A percentile compares a stretch with the other conserved stretches of the same genome.
These are phyloP conservation scores for Achatina immaculata DNA, from an alignment of 1,140 invertebrate genomes.

Conservation along the genomic window DNA sequence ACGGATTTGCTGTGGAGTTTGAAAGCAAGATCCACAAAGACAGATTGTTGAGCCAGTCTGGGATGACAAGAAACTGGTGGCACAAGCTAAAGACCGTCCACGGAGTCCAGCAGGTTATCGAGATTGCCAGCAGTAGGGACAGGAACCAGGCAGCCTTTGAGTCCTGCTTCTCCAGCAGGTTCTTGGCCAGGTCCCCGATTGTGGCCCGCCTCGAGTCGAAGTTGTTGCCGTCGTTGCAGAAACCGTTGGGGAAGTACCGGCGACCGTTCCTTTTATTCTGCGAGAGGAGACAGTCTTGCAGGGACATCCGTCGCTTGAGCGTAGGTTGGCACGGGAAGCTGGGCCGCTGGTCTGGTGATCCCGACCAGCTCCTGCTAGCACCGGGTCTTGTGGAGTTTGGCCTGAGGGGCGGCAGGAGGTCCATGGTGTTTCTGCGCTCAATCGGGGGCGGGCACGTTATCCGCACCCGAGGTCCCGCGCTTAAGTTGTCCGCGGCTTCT, in stretches of 20 bases:
- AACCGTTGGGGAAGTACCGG: slow-evolving; percentile 18
- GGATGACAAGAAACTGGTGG: slow-evolving; percentile 19
- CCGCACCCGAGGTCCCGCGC: slow-evolving; percentile 7
- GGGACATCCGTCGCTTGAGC: slow-evolving; percentile 34
- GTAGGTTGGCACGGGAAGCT: slow-evolving; percentile 26
- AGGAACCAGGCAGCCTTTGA: slow-evolving; percentile 60
- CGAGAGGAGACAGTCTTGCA: slow-evolving; percentile 42
- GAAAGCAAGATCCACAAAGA: slow-evolving; percentile 52
- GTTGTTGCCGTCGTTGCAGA: slow-evolving; percentile 1
- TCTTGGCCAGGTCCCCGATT: slow-evolving; percentile 56
- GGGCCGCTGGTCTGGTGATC: slow-evolving; percentile 28
- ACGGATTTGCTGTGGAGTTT: slow-evolving; percentile 61
- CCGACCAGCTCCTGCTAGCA: slow-evolving; percentile 26
- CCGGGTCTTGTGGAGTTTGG: neutral
- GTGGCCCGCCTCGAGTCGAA: slow-evolving; percentile 38
- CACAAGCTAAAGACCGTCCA: slow-evolving; percentile 49
- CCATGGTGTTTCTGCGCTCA: slow-evolving; percentile 42
- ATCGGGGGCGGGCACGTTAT: slow-evolving; percentile 37
- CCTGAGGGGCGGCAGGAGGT: slow-evolving; percentile 26
- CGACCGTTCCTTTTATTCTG: slow-evolving; percentile 25
- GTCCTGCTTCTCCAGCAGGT: slow-evolving; percentile 57
- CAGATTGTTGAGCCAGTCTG: slow-evolving; percentile 35
- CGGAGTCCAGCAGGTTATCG: slow-evolving; percentile 61
- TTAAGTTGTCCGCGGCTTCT: slow-evolving; percentile 23
- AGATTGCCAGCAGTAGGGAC: slow-evolving; percentile 47